Percentiles rank a stretch among this genome's conserved stretches.
Conservation (phyloP, 2,113 vertebrate species). For the Oenanthe melanoleuca region DNA sequence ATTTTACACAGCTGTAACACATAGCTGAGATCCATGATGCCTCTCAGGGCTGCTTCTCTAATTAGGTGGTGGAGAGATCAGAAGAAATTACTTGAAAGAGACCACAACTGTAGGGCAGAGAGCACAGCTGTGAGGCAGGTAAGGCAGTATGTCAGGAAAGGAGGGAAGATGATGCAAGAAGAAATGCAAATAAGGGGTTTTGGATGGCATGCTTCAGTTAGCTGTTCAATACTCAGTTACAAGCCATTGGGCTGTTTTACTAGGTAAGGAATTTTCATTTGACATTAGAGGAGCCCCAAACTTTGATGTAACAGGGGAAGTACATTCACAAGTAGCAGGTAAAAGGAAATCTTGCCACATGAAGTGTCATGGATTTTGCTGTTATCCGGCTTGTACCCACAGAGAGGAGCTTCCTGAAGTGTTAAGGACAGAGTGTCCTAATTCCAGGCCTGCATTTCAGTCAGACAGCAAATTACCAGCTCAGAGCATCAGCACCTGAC, state of each 20-base stretch:
- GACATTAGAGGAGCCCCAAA: neutral
- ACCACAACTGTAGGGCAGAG: neutral
- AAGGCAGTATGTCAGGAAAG: neutral
- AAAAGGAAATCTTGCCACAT: neutral
- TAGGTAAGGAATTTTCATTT: neutral
- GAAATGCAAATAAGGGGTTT: slow-evolving; percentile 13
- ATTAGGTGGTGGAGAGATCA: slow-evolving; percentile 52
- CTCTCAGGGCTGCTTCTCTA: slow-evolving; percentile 43
- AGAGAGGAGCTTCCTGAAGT: neutral
- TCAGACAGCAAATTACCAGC: neutral
- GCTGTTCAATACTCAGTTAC: neutral
- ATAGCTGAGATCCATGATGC: neutral
- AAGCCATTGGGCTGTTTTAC: neutral
- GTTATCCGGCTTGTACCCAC: neutral
- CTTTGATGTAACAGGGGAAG: neutral
- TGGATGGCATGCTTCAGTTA: neutral
- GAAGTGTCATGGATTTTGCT: neutral
- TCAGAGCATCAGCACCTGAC: neutral
- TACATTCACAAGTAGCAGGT: neutral
- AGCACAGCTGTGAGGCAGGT: neutral
- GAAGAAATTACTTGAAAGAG: slow-evolving; percentile 54
- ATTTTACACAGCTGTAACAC: neutral
- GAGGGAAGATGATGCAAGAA: neutral
- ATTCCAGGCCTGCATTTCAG: neutral
- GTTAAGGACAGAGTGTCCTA: neutral